phyloP scores from a whole-genome alignment of 2,888 invertebrate species.

The Gnatocerus cornutus region DNA sequence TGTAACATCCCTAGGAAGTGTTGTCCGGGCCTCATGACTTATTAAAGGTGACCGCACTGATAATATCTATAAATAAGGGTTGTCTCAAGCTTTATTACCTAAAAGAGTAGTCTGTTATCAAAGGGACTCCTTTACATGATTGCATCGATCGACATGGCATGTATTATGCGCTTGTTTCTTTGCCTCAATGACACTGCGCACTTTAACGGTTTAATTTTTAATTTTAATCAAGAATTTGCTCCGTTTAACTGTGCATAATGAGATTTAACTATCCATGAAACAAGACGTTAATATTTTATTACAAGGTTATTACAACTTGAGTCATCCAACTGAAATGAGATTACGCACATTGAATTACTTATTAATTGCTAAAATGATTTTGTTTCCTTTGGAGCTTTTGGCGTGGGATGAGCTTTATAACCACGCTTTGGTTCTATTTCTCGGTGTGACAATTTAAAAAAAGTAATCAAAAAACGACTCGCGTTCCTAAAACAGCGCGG shows the following conservation, averaged over 20 bases:
- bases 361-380: slow-evolving; percentile 47
- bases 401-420: slow-evolving; percentile 1
- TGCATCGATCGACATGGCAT: slow-evolving; percentile 26
- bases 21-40: slow-evolving; percentile 54
- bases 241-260: slow-evolving; percentile 52
- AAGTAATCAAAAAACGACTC: too few relatives aligned
- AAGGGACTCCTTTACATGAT: slow-evolving; percentile 46
- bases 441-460: not conserved
- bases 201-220: slow-evolving; percentile 53
- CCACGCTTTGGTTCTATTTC: not conserved
- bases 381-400: slow-evolving; percentile 21
- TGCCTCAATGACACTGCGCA: slow-evolving; percentile 30
- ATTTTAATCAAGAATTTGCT: slow-evolving; percentile 54
- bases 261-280: slow-evolving; percentile 57
- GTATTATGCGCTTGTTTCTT: slow-evolving; percentile 25
- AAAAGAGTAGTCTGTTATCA: slow-evolving; percentile 42
- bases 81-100: slow-evolving; percentile 48
- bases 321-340: slow-evolving; percentile 47
- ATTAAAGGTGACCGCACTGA: slow-evolving; percentile 57
- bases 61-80: slow-evolving; percentile 57
- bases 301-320: slow-evolving; percentile 52
- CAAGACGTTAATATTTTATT: slow-evolving; percentile 54
- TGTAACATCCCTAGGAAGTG: slow-evolving; percentile 47
- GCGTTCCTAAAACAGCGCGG: too few relatives aligned
- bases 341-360: slow-evolving; percentile 50